Evolutionary conservation across 2,888 invertebrate genomes (phyloP), one percentile per base, ranked within the genome.

Genomic region (Cecidostiba fungosa): DNA sequence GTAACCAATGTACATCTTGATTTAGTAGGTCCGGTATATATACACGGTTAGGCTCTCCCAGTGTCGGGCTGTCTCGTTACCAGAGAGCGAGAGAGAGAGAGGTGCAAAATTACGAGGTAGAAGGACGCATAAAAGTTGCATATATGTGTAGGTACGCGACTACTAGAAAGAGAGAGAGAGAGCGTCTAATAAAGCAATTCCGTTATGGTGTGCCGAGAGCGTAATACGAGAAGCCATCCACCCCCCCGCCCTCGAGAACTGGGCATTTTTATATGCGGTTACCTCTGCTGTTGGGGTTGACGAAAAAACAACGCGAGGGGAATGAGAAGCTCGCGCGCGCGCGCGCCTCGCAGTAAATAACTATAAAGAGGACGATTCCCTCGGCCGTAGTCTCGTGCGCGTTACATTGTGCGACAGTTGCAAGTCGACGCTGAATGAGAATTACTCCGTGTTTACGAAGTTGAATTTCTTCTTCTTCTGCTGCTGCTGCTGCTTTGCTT

Each of bases 1-100:
- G 92, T 93, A 92, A 92, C 93, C 92, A 93, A 93, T 92, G 93
- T 92, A 93, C 92, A 92, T 93, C 93, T 93, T 93, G 93, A 93
- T 93, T 93, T 92, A 93, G 92, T 92, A 90, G 91, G 90, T 92
- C 92, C 91, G 90, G 91, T 90, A 89, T 87, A 90, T 87, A 90
- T 87, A 90, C 82, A 85, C 82, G 74, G 86, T 74, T 26, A 77
- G 70, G 74, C 16, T 66, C 77, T 36, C 72, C 19, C 59, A 88
- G 90, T 88, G 88, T 89, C 89, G 88, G 90, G 91, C 91, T 92
- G 92, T 92, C 93, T 93, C 92, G 93, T 93, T 93, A 93, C 92
- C 91, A 43, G 80, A 84, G 84, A 84, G 87, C 26, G 26, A 72
- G 82, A 77, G 88, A 85, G 23, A 50, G 73, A 86, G 72, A 85